phyloP scores from a whole-genome alignment of 2,888 invertebrate species.

The Antheraea yamamai region DNA sequence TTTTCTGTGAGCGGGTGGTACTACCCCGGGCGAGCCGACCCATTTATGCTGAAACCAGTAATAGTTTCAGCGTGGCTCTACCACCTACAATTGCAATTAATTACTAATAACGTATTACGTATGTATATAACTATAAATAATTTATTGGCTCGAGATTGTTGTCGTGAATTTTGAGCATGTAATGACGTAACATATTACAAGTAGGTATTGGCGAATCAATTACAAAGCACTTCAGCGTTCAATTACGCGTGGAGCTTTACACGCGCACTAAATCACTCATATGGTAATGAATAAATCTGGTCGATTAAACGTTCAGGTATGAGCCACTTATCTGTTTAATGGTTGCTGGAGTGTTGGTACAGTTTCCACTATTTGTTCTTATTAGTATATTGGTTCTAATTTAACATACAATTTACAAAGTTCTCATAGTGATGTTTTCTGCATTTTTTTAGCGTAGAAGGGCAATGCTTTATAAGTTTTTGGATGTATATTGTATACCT shows the following conservation, averaged over 20 bases:
- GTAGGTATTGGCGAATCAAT: constrained; percentile 18
- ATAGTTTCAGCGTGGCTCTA: no score
- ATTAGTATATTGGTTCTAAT: not conserved
- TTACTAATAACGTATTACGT: not conserved
- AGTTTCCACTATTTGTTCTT: not conserved
- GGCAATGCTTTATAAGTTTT: no score
- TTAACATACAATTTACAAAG: not conserved
- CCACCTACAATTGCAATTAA: not conserved
- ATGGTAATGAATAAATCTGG: constrained; percentile 16
- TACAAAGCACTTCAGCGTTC: constrained; percentile 18
- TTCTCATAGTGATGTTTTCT: no score
- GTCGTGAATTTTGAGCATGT: not conserved
- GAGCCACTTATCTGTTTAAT: constrained; percentile 12
- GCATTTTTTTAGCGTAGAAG: no score
- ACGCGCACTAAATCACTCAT: constrained; percentile 15
- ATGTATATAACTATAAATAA: not conserved
- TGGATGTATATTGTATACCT: no score
- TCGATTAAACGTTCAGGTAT: constrained; percentile 14
- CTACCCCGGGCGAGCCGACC: no score
- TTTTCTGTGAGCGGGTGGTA: no score
- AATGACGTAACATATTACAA: not conserved
- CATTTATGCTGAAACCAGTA: no score
- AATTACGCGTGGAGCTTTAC: constrained; percentile 18
- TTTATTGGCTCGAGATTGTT: constrained; percentile 1
- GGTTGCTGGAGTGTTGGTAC: not conserved